Percentiles rank a stretch among this genome's conserved stretches.
Conservation (phyloP, 1,140 invertebrate species). For the Drosophila carrolli region DNA sequence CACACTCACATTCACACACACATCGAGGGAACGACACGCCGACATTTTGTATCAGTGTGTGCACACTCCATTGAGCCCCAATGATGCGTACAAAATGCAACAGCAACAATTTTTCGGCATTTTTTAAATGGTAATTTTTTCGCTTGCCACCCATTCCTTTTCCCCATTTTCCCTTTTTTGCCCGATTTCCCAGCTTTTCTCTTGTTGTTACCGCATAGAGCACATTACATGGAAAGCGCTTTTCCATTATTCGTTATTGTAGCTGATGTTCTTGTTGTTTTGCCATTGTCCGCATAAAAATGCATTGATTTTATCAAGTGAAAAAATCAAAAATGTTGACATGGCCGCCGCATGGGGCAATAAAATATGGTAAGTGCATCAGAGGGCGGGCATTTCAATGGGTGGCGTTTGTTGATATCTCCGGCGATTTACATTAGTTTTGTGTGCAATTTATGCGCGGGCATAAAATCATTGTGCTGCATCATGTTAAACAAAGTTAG, state of each 20-base stretch:
- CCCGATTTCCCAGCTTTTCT: slow-evolving; percentile 15
- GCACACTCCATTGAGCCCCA: slow-evolving; percentile 81
- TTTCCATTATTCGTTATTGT: slow-evolving; percentile 25
- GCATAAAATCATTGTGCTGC: slow-evolving; percentile 29
- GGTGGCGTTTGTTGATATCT: slow-evolving; percentile 20
- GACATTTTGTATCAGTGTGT: slow-evolving; percentile 81
- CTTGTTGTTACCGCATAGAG: slow-evolving; percentile 38
- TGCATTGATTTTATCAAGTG: slow-evolving; percentile 76
- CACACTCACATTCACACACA: slow-evolving; percentile 20
- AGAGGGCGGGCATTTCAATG: slow-evolving; percentile 17
- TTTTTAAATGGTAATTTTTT: slow-evolving; percentile 80
- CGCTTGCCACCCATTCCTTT: slow-evolving; percentile 13
- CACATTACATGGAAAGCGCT: slow-evolving; percentile 63
- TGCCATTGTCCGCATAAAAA: slow-evolving; percentile 64
- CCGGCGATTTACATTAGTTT: slow-evolving; percentile 48
- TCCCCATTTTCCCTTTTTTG: not conserved
- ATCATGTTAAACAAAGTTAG: slow-evolving; percentile 32
- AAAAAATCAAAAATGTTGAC: slow-evolving; percentile 80
- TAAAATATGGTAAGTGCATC: slow-evolving; percentile 53
- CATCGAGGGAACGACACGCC: slow-evolving; percentile 44
- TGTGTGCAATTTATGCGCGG: slow-evolving; percentile 39
- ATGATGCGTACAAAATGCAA: slow-evolving; percentile 83
- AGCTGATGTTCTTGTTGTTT: slow-evolving; percentile 37
- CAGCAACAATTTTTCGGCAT: slow-evolving; percentile 75
- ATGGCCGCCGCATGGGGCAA: slow-evolving; percentile 47